Conservation (phyloP, 2,888 invertebrate genomes). For the Thera britannica region DNA sequence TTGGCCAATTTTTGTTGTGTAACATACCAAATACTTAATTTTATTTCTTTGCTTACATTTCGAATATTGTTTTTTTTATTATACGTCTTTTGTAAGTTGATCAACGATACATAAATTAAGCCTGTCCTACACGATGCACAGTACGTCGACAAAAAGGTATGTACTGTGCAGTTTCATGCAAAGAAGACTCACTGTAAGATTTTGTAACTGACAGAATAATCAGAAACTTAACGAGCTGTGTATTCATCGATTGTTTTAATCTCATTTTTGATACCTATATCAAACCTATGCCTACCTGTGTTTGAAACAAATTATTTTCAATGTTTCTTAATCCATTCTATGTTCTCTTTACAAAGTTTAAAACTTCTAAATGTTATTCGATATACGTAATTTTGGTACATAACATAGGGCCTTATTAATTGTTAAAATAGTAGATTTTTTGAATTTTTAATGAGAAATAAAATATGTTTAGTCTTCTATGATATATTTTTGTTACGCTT, state of each 20-base stretch:
- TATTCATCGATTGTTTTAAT: slow-evolving; percentile 18
- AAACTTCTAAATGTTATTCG: slow-evolving; percentile 63
- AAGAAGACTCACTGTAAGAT: not conserved
- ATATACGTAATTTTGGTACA: slow-evolving; percentile 79
- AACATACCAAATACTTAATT: slow-evolving; percentile 81
- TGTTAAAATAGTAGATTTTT: slow-evolving; percentile 59
- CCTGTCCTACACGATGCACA: slow-evolving; percentile 8
- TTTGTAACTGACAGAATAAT: not conserved
- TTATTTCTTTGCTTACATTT: slow-evolving; percentile 72
- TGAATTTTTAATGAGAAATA: slow-evolving; percentile 51
- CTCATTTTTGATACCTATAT: slow-evolving; percentile 7
- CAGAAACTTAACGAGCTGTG: not conserved
- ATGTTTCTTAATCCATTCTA: slow-evolving; percentile 21
- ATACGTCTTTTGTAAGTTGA: slow-evolving; percentile 52
- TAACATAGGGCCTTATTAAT: slow-evolving; percentile 74
- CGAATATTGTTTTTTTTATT: slow-evolving; percentile 69
- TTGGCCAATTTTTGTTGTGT: slow-evolving; percentile 62
- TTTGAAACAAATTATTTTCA: slow-evolving; percentile 24
- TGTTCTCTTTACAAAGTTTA: slow-evolving; percentile 31
- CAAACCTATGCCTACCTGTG: not conserved
- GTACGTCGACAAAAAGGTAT: not conserved
- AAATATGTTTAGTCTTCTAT: slow-evolving; percentile 71
- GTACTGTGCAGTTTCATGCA: not conserved
- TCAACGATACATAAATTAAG: slow-evolving; percentile 57
- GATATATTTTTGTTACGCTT: slow-evolving; percentile 81